Evolutionary conservation across 2,888 invertebrate species (phyloP).

Genomic region (Holacanthella duospinosa): DNA sequence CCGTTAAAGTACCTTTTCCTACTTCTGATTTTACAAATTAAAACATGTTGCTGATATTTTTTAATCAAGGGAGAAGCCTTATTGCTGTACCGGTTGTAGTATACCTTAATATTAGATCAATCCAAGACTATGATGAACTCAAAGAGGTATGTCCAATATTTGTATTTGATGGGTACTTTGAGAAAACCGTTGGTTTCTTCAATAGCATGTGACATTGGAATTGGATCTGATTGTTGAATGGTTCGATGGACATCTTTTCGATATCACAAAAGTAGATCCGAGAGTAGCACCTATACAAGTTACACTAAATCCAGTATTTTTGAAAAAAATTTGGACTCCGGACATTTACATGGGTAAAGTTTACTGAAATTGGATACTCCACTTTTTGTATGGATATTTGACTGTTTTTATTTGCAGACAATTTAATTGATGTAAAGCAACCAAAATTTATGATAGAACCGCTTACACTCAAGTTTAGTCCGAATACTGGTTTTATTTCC

Average conservation of each 20-base stretch:
- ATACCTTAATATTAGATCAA: constrained; percentile 23
- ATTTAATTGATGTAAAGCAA: constrained; percentile 22
- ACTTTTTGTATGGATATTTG: too few relatives aligned
- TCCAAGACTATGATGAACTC: constrained; percentile 24
- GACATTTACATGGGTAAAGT: constrained; percentile 27
- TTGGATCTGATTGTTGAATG: constrained; percentile 26
- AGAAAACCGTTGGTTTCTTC: neutral
- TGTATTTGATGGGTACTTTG: too few relatives aligned
- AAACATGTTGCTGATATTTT: neutral
- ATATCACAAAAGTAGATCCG: neutral
- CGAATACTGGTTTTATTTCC: constrained; percentile 24
- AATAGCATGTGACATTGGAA: constrained; percentile 16
- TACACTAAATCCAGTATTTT: constrained; percentile 22
- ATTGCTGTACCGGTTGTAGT: constrained; percentile 26
- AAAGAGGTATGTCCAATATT: constrained; percentile 21
- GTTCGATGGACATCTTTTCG: constrained; percentile 19
- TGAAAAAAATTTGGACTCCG: constrained; percentile 27
- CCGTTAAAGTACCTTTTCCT: too few relatives aligned
- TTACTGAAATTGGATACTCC: neutral
- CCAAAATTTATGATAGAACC: constrained; percentile 23
- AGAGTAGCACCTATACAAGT: constrained; percentile 7
- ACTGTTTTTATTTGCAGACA: constrained; percentile 13
- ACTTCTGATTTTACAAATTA: too few relatives aligned
- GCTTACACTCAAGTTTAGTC: constrained; percentile 21
- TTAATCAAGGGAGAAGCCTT: constrained; percentile 10